Conservation (phyloP, 2,888 invertebrate species). For the Imbricaverruca yamaguchii region DNA sequence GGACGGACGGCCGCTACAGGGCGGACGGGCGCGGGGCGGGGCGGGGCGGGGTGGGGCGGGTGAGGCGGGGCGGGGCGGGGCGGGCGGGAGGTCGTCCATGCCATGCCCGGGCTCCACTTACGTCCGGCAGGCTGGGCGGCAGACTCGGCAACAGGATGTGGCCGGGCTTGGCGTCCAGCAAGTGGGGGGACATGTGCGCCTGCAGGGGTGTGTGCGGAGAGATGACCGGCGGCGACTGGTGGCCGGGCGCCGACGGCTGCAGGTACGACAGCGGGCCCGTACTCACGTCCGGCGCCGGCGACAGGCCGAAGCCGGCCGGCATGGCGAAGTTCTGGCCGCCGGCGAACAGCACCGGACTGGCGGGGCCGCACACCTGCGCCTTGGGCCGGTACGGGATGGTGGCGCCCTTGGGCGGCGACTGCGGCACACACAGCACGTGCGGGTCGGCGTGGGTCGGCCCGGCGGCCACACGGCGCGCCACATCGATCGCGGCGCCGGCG, state of each 20-base stretch:
- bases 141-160: constrained; percentile 21
- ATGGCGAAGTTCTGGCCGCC: constrained; percentile 27
- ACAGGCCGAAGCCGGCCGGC: neutral
- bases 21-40: too few species aligned
- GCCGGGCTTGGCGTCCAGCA: constrained; percentile 13
- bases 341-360: constrained; percentile 33
- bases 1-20: too few species aligned
- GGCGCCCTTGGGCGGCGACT: constrained; percentile 99
- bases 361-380: constrained; percentile 30
- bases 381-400: constrained; percentile 96
- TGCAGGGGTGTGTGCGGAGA: constrained; percentile 1
- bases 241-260: neutral
- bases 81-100: too few species aligned
- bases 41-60: too few species aligned
- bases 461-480: too few species aligned
- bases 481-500: too few species aligned
- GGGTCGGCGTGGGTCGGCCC: too few species aligned
- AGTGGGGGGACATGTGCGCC: neutral
- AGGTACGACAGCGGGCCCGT: neutral
- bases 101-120: neutral
- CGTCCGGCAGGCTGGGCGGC: constrained; percentile 5
- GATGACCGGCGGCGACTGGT: constrained; percentile 18
- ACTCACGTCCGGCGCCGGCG: neutral
- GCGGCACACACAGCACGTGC: neutral
- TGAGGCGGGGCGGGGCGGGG: too few species aligned